These are phyloP conservation scores for Poeciliopsis turrubarensis DNA, from an alignment of 2,113 vertebrate species.

Conservation along the genomic window DNA sequence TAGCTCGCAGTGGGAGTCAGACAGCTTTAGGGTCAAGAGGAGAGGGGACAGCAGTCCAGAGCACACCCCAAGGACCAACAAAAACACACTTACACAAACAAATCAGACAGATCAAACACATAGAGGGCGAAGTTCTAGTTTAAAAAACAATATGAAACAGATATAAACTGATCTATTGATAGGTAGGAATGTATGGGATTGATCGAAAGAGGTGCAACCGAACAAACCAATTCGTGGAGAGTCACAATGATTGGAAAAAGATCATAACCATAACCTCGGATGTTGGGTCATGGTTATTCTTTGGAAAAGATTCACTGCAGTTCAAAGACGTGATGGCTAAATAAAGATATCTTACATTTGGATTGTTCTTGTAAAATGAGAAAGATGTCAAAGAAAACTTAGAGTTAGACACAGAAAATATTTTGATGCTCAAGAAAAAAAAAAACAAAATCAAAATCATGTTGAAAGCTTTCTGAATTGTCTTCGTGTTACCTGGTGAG, in stretches of 20 bases:
- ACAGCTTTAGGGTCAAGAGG: slow-evolving; percentile 78
- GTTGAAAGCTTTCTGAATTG: background rate
- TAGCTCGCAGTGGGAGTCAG: slow-evolving; percentile 78
- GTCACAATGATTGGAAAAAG: slow-evolving; percentile 24
- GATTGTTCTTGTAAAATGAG: slow-evolving; percentile 73
- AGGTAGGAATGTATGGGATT: slow-evolving; percentile 28
- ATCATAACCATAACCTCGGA: slow-evolving; percentile 31
- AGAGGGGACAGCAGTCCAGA: slow-evolving; percentile 76
- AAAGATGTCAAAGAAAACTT: slow-evolving; percentile 64
- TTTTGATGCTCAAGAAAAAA: slow-evolving; percentile 13
- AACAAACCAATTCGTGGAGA: slow-evolving; percentile 24
- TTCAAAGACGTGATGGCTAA: slow-evolving; percentile 41
- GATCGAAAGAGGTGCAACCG: slow-evolving; percentile 27
- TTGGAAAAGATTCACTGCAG: slow-evolving; percentile 21
- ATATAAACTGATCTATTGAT: background rate
- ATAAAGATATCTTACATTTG: slow-evolving; percentile 75
- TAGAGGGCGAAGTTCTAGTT: slow-evolving; percentile 19
- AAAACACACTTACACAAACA: slow-evolving; percentile 50
- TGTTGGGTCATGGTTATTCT: slow-evolving; percentile 35
- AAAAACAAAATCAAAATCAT: background rate
- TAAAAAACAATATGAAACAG: background rate
- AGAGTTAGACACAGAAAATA: slow-evolving; percentile 57
- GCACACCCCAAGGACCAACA: slow-evolving; percentile 77
- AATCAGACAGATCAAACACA: slow-evolving; percentile 33
- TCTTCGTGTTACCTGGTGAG: slow-evolving; percentile 2